phyloP scores from a whole-genome alignment of 2,113 vertebrate species.

The Melospiza melodia region DNA sequence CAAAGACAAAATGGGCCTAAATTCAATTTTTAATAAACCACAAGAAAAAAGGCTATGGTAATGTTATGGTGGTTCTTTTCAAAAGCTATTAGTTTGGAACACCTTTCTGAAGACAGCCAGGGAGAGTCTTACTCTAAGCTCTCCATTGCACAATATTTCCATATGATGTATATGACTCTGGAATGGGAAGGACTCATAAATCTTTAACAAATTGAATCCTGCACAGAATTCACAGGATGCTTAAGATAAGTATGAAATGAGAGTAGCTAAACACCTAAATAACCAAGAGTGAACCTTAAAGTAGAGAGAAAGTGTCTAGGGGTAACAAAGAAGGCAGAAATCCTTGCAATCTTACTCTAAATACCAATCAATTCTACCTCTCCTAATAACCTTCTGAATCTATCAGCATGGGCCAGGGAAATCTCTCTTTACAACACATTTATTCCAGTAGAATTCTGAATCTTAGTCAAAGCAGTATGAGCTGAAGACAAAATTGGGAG shows the following conservation, averaged over 20 bases:
- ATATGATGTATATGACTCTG: slow-evolving; percentile 16
- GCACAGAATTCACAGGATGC: slow-evolving; percentile 3
- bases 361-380: not conserved
- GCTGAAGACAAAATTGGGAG: not conserved
- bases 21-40: not conserved
- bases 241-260: not conserved
- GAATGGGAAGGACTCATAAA: slow-evolving; percentile 32
- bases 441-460: not conserved
- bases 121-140: not conserved
- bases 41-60: not conserved
- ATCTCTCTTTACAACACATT: not conserved
- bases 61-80: not conserved
- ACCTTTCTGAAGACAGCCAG: not conserved
- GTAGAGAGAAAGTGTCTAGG: not conserved
- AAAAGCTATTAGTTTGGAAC: not conserved
- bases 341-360: not conserved
- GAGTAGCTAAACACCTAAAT: not conserved
- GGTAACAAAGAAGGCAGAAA: not conserved
- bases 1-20: not conserved
- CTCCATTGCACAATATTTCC: slow-evolving; percentile 25
- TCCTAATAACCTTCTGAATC: not conserved
- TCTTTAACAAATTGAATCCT: slow-evolving; percentile 32
- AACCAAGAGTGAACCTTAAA: not conserved
- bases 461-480: not conserved
- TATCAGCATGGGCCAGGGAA: not conserved